A percentile compares a stretch with the other conserved stretches of the same genome.
phyloP scores from a whole-genome alignment of 2,113 vertebrate species.

The Formicarius rufipectus region DNA sequence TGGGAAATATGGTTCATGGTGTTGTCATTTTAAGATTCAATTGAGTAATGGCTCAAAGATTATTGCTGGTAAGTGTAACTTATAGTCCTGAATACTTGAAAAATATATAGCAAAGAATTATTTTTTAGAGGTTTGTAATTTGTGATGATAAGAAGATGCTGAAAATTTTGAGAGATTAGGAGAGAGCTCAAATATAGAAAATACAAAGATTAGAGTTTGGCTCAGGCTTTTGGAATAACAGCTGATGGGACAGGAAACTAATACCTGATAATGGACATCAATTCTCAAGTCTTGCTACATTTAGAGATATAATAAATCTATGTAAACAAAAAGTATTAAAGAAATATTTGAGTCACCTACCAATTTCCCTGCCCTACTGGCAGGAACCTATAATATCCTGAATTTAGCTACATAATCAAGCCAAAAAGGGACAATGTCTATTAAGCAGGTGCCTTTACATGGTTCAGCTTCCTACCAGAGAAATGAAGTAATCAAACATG shows the following conservation, averaged over 20 bases:
- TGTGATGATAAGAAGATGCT: not conserved
- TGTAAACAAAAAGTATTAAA: not conserved
- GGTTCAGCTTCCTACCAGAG: not conserved
- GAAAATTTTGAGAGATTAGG: not conserved
- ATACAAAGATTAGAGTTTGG: not conserved
- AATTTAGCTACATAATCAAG: not conserved
- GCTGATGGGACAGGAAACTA: not conserved
- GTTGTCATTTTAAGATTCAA: not conserved
- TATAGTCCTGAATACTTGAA: not conserved
- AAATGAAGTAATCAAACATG: not conserved
- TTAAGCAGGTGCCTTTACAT: not conserved
- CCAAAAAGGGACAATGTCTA: not conserved
- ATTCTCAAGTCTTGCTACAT: not conserved
- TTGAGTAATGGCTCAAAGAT: not conserved
- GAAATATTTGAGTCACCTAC: not conserved
- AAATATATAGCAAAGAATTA: not conserved
- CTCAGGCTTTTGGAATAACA: not conserved
- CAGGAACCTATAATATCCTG: not conserved
- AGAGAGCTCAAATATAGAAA: not conserved
- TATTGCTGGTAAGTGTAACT: not conserved
- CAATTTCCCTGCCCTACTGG: not conserved
- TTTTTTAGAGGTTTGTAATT: not conserved
- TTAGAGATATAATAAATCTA: not conserved
- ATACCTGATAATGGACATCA: not conserved
- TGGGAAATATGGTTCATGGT: not conserved